Percentiles rank a stretch among this genome's conserved stretches.
Conservation (phyloP, 2,797 vertebrate genomes). For the Lerista edwardsae region DNA sequence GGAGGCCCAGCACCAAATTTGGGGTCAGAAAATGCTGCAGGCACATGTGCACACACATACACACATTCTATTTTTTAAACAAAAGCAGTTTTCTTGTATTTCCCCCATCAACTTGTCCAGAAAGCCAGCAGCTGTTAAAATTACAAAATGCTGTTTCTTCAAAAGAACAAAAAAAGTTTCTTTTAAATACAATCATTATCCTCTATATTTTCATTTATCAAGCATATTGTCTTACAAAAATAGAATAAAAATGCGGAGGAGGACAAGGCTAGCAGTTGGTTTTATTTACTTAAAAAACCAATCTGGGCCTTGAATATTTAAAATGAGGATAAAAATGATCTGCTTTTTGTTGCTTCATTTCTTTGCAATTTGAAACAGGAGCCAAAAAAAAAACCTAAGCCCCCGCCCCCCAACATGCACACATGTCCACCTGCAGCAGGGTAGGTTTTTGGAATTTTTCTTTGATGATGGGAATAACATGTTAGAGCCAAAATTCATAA, state of each 20-base stretch:
- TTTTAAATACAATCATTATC: not conserved
- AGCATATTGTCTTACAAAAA: not conserved
- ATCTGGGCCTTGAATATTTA: slow-evolving; percentile 44
- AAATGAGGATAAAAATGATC: slow-evolving; percentile 28
- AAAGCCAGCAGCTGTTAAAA: slow-evolving; percentile 5
- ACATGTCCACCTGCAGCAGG: slow-evolving; percentile 17
- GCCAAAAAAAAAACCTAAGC: slow-evolving; percentile 21
- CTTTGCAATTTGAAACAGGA: slow-evolving; percentile 42
- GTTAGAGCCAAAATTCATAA: slow-evolving; percentile 52
- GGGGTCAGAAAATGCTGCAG: not conserved
- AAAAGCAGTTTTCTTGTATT: not conserved
- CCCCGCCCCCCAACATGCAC: too few species aligned
- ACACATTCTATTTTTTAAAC: not conserved
- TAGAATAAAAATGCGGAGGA: slow-evolving; percentile 15
- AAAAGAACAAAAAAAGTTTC: not conserved
- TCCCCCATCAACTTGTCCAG: slow-evolving; percentile 10
- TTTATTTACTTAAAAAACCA: slow-evolving; percentile 19
- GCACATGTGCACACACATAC: too few species aligned
- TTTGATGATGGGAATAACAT: slow-evolving; percentile 32
- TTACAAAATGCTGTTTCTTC: slow-evolving; percentile 7
- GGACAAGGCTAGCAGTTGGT: slow-evolving; percentile 12
- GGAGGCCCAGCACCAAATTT: not conserved
- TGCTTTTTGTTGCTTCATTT: slow-evolving; percentile 44
- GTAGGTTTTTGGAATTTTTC: slow-evolving; percentile 33
- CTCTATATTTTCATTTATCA: slow-evolving; percentile 32